Base-by-base conservation (phyloP, 2,113 vertebrate genomes). In the Cinclus cinclus region DNA sequence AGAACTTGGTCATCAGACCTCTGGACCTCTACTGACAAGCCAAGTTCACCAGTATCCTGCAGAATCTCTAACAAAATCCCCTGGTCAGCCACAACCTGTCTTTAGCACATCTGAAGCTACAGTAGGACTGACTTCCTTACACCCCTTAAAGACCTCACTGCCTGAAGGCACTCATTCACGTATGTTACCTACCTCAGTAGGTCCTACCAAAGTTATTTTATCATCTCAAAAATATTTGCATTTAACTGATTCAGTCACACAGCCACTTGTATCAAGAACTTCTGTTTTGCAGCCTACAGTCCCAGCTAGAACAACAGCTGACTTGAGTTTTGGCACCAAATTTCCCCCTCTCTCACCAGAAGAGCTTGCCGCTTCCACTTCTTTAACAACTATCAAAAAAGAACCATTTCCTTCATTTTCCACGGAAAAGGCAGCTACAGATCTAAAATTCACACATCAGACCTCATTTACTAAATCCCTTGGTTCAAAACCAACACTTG, bases 1-100 rank as follows among this genome's bases (percentile, higher is more conserved):
- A 59, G 96, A 80, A 78, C 80, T 47, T 86, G 92, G 77, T 42
- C 94, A 1, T 53, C 95, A 96, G 46, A 87, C 96, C 71, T 92
- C 96, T 37, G 70, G 83, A 56, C 35, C 91, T 75, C 93, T 77
- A 11, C 39, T 90, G 83, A 94, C 93, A 21, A 97, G 97, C 41
- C 92, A 62, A 78, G 18, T 87, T 41, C 77, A 93, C 62, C 82
- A 55, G 6, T 69, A 80, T 82, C 86, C 92, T 64, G 20, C 37
- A 83, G 91, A 88, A 86, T 41, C 59, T 31, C 19, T 41, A 5
- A 55, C 47, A 67, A 77, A 65, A 64, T 79, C 91, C 58, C 68
- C 59, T 65, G 70, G 28, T 60, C 71, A 84, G 24, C 74, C 94
- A 42, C 70, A 63, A 41, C 21, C 0, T 79, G 21, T 39, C 59